Conservation (phyloP, 1,140 invertebrate genomes). For the Drosophila ohnishii region DNA sequence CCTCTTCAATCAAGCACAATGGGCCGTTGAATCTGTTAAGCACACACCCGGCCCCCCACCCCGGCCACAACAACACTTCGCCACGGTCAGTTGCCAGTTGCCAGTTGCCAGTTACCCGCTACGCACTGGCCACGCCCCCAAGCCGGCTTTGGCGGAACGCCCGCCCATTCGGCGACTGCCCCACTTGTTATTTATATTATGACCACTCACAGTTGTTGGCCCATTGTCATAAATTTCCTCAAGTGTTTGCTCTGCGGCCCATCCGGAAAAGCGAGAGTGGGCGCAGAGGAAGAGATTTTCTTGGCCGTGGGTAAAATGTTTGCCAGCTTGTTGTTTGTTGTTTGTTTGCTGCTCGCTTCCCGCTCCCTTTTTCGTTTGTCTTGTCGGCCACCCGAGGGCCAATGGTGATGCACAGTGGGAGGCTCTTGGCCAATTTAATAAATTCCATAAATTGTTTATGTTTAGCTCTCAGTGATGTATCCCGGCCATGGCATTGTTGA, state of each 20-base stretch:
- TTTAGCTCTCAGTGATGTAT: constrained; percentile 34
- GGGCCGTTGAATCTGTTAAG: constrained; percentile 52
- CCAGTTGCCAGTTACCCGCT: constrained; percentile 50
- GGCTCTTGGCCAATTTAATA: constrained; percentile 74
- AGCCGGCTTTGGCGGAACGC: constrained; percentile 9
- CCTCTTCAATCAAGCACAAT: constrained; percentile 66
- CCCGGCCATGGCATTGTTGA: constrained; percentile 30
- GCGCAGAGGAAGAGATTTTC: constrained; percentile 46
- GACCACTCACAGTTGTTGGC: constrained; percentile 77
- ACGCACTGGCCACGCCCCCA: constrained; percentile 50
- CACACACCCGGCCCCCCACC: constrained; percentile 17
- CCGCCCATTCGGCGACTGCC: constrained; percentile 52
- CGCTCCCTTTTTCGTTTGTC: constrained; percentile 7
- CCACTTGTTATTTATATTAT: constrained; percentile 80
- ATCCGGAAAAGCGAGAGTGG: constrained; percentile 34
- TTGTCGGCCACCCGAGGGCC: constrained; percentile 32
- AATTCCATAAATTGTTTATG: constrained; percentile 75
- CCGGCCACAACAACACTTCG: constrained; percentile 55
- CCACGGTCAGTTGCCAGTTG: constrained; percentile 72
- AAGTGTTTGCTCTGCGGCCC: constrained; percentile 69
- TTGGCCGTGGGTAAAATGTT: constrained; percentile 47
- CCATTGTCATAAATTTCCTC: constrained; percentile 79
- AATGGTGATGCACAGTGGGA: constrained; percentile 29
- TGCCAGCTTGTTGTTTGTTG: constrained; percentile 28
- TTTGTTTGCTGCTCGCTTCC: constrained; percentile 4